Evolutionary conservation across 2,888 invertebrate species (phyloP), one percentile per base, ranked within the genome.

Genomic region (Lasioglossum oenotherae): DNA sequence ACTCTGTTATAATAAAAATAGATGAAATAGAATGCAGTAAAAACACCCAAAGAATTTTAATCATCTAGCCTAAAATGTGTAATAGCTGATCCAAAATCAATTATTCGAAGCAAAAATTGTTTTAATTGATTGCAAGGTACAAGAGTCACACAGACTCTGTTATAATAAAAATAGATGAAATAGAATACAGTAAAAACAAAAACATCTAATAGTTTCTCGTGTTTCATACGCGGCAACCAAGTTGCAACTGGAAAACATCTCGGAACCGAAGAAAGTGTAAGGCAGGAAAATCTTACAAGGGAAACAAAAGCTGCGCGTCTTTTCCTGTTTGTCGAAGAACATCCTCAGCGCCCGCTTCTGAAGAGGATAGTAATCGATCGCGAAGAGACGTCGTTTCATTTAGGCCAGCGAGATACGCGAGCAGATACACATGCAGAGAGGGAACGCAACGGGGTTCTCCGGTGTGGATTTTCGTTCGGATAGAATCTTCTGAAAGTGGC

Each of bases 401-500:
- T 67, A 23, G 27, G 38, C 16, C 16, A 77, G 49, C 31, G 38
- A 69, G 73, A 76, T 67, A 79, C 53, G 49, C 46, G 49, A 10
- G 38, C 46, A 19, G 60, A 60, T 71, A 82, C 64, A 74, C 49
- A 27, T 82, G 81, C 75, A 75, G 60, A 41, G 14, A 19, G 23
- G 74, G 35, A 78, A 78, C 60, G 78, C 27, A 49, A 38, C 38
- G 76, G 16, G 76, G 16, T 49, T 49, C 74, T 78, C 80, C 73
- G 77, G 41, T 73, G 81, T 78, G 89, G 86, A 83, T 89, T 87
- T 88, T 86, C 74, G 84, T 82, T 88, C 74, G 81, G 78, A 88
- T 79, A 81, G 82, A 88, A 90, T 88, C 85, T 84, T 81, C 84
- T 16, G 86, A 84, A 88, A 87, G 82, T 86, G 79, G 80, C 85